Evolutionary conservation across 2,113 vertebrate species (phyloP), one percentile per base, ranked within the genome.

Genomic region (Corythaeola cristata): DNA sequence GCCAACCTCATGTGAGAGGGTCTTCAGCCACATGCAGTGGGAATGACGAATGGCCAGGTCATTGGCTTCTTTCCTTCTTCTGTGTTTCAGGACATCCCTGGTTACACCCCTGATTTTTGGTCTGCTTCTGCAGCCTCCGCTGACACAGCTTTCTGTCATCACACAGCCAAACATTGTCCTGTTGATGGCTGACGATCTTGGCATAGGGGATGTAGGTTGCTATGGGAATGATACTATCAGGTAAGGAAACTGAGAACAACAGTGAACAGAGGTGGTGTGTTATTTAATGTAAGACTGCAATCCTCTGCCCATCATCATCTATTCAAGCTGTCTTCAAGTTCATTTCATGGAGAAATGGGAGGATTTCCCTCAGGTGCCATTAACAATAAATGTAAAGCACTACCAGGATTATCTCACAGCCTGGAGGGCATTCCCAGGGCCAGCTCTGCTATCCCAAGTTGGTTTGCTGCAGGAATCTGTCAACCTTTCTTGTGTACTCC

Each of bases 171-270:
- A 99, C 93, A 96, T 99, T 72, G 96, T 99, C 9, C 96, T 99
- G 5, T 92, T 99, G 17, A 97, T 99, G 98, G 99, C 98, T 2
- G 99, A 99, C 47, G 99, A 99, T 80, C 97, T 99, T 0, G 99
- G 99, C 73, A 99, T 99, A n/a, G 99, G 99, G 5, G 99, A 99
- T 30, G 2, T 99, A 5, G 99, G 99, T 12, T 99, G 99, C 95
- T 99, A 99, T 17, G 99, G 99, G 32, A 99, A 99, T 81, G 69
- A 95, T 69, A 99, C 98, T 8, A 94, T 99, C 80, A 99, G 99
- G 99, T 98, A 93, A 96, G 91, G 15, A 35, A 35, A 69, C 16
- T 23, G 19, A 79, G 15, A 14, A 2, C 14, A 73, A 33, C 20
- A 26, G 23, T 26, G 24, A 52, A 37, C 17, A 63, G 17, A 76